Evolutionary conservation across 2,888 invertebrate genomes (phyloP).

Genomic region (Blastobasis lacticolella): DNA sequence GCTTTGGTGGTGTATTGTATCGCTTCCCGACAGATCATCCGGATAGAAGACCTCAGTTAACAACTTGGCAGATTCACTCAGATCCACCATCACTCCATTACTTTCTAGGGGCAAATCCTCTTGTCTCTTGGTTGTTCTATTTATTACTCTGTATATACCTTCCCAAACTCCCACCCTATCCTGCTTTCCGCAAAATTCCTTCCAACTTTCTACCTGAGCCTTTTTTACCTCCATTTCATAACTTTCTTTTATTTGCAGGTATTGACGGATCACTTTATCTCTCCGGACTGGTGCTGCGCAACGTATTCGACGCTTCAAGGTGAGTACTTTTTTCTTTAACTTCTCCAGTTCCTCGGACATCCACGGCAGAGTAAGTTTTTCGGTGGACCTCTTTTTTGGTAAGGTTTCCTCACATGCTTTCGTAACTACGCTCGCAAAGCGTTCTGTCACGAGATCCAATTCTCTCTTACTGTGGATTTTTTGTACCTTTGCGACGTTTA

Average conservation of each 20-base stretch:
- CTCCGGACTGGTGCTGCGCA: too few species aligned
- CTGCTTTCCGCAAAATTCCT: constrained; percentile 5
- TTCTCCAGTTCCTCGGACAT: not conserved
- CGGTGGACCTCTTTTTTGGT: not conserved
- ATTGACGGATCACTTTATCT: not conserved
- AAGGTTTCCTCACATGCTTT: not conserved
- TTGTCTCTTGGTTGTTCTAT: not conserved
- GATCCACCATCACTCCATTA: not conserved
- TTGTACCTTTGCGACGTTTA: not conserved
- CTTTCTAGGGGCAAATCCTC: constrained; percentile 2
- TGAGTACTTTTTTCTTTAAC: too few species aligned
- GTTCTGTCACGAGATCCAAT: not conserved
- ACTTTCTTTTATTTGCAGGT: not conserved
- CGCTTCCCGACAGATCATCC: not conserved
- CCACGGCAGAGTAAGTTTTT: not conserved
- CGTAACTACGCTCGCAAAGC: not conserved
- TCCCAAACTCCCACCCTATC: constrained; percentile 6
- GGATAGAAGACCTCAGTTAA: constrained; percentile 5
- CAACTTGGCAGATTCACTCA: constrained; percentile 1
- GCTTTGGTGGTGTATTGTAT: constrained; percentile 1
- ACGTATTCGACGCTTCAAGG: too few species aligned
- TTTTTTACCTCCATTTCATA: not conserved
- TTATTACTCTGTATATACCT: constrained; percentile 4
- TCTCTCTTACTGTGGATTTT: constrained; percentile 3
- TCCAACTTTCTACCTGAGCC: constrained; percentile 9